phyloP scores from a whole-genome alignment of 2,797 vertebrate species.

The Urocyon cinereoargenteus region DNA sequence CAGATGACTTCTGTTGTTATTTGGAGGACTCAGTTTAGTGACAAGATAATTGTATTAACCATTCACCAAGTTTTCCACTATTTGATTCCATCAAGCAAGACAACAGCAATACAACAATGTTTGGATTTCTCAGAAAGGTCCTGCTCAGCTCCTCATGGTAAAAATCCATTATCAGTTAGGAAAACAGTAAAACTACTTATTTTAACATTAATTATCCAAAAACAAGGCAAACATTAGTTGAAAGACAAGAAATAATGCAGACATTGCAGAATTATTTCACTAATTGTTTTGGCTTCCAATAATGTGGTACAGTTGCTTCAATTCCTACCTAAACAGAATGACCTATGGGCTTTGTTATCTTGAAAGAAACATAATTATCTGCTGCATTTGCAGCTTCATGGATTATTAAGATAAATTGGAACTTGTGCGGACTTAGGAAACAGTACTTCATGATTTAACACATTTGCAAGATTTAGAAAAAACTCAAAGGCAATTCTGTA shows the following conservation, averaged over 20 bases:
- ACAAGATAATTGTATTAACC: constrained; percentile 50
- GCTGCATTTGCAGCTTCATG: constrained; percentile 16
- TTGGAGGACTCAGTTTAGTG: not conserved
- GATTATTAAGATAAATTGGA: constrained; percentile 67
- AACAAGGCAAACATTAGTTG: constrained; percentile 21
- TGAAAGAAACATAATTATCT: constrained; percentile 66
- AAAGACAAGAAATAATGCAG: constrained; percentile 38
- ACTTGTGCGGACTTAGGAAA: constrained; percentile 26
- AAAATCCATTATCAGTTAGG: not conserved
- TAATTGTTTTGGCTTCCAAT: constrained; percentile 61
- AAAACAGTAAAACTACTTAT: constrained; percentile 29
- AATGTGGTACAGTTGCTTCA: not conserved
- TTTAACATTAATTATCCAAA: constrained; percentile 63
- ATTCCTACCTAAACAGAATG: constrained; percentile 62
- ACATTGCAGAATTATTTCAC: constrained; percentile 17
- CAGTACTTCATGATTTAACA: constrained; percentile 25
- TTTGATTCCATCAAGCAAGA: not conserved
- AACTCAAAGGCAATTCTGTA: constrained; percentile 2
- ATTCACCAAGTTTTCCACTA: not conserved
- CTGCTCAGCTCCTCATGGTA: not conserved
- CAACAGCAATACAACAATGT: not conserved
- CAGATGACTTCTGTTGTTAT: not conserved
- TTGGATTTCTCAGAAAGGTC: constrained; percentile 19
- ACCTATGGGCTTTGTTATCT: constrained; percentile 59
- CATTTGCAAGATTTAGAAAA: constrained; percentile 37